Evolutionary conservation across 2,797 vertebrate genomes (phyloP).

Genomic region (Nasua narica): DNA sequence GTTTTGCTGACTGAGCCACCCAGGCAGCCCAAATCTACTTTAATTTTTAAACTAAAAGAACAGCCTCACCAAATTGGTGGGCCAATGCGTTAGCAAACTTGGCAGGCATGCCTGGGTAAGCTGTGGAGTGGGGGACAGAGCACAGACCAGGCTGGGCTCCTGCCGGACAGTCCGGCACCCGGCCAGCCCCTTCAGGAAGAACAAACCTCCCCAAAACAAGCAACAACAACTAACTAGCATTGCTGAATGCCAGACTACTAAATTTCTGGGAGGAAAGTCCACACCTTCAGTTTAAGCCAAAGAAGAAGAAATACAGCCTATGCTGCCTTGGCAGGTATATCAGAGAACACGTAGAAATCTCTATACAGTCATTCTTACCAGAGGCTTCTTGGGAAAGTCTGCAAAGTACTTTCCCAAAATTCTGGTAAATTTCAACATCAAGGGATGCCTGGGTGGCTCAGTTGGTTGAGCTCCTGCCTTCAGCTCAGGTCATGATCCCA

Average conservation of each 20-base stretch:
- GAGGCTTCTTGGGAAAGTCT: neutral
- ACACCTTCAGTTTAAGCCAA: neutral
- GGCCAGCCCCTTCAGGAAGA: neutral
- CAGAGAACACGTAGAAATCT: neutral
- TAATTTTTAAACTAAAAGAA: neutral
- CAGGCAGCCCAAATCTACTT: neutral
- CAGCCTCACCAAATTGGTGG: neutral
- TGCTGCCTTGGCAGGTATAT: neutral
- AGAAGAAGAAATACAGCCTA: neutral
- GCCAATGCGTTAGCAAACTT: neutral
- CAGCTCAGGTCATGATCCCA: too few species aligned
- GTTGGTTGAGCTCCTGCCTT: too few species aligned
- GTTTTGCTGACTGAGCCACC: neutral
- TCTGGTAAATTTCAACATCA: constrained; percentile 20
- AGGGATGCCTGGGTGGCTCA: too few species aligned
- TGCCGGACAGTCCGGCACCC: neutral
- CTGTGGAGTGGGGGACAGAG: neutral
- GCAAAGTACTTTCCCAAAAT: neutral
- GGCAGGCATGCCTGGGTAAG: neutral
- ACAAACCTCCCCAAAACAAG: neutral
- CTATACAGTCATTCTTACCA: neutral
- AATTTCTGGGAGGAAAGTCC: neutral
- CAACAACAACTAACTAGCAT: neutral
- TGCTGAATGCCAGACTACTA: neutral
- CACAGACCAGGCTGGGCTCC: neutral